phyloP scores from a whole-genome alignment of 2,888 invertebrate genomes.

The Chaitophorus viminalis region DNA sequence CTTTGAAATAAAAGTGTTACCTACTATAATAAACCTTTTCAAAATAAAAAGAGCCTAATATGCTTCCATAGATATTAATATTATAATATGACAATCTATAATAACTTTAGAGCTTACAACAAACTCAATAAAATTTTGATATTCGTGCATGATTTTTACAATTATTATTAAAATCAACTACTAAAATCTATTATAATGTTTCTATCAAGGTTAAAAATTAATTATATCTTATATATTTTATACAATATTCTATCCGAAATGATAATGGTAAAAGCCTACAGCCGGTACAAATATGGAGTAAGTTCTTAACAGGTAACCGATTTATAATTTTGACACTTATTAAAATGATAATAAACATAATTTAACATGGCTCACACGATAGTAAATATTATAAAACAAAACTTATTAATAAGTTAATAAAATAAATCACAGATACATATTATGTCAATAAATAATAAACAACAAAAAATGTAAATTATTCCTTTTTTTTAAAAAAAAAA shows the following conservation, averaged over 20 bases:
- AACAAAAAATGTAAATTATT: too few relatives aligned
- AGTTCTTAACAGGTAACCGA: not conserved
- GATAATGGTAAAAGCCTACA: not conserved
- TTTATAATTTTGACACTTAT: not conserved
- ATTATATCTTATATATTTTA: not conserved
- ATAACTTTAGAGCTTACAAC: constrained; percentile 4
- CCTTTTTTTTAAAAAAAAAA: not conserved
- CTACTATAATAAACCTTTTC: too few relatives aligned
- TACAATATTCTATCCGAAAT: not conserved
- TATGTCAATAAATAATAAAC: not conserved
- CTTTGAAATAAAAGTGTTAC: too few relatives aligned
- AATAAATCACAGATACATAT: not conserved
- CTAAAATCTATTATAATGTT: not conserved
- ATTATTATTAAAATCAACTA: not conserved
- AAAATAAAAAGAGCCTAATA: too few relatives aligned
- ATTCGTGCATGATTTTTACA: constrained; percentile 5
- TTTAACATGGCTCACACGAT: constrained; percentile 1
- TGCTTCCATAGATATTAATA: too few relatives aligned
- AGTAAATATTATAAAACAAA: constrained; percentile 18
- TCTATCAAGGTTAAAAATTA: not conserved
- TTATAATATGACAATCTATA: not conserved
- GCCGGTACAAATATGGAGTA: constrained; percentile 1
- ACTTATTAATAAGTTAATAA: not conserved
- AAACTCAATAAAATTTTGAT: constrained; percentile 33
- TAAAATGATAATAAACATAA: not conserved